A percentile compares a stretch with the other conserved stretches of the same genome.
Evolutionary conservation across 2,797 vertebrate genomes (phyloP).

Genomic region (Sarcophilus harrisii): DNA sequence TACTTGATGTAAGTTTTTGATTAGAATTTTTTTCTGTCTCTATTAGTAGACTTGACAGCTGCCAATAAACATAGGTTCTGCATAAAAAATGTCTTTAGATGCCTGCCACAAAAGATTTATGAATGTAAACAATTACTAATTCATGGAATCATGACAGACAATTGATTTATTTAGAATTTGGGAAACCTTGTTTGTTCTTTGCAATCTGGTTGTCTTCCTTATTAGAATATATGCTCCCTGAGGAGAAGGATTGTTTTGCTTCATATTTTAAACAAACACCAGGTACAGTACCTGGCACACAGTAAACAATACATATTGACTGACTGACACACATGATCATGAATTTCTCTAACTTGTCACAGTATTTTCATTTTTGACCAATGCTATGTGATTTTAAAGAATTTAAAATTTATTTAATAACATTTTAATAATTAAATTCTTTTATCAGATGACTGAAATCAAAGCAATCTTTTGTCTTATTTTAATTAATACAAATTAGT

Average conservation of each 20-base stretch:
- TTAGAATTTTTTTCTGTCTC: slow-evolving; percentile 20
- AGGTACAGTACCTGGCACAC: not conserved
- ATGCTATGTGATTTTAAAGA: not conserved
- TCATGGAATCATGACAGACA: not conserved
- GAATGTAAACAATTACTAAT: slow-evolving; percentile 1
- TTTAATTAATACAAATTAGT: not conserved
- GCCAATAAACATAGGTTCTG: not conserved
- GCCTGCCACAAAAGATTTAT: not conserved
- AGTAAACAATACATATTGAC: not conserved
- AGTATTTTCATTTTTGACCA: not conserved
- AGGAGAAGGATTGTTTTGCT: not conserved
- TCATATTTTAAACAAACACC: not conserved
- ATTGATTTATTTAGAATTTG: not conserved
- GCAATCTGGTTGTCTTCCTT: not conserved
- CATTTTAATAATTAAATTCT: not conserved
- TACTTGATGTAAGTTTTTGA: not conserved
- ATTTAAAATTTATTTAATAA: not conserved
- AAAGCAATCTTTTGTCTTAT: not conserved
- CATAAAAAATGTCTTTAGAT: not conserved
- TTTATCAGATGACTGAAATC: not conserved
- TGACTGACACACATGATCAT: not conserved
- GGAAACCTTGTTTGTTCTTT: not conserved
- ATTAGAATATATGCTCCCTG: not conserved
- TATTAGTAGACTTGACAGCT: slow-evolving; percentile 6
- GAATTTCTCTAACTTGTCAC: not conserved